Base-by-base conservation (phyloP, 2,113 vertebrate species). In the Aleadryas rufinucha region DNA sequence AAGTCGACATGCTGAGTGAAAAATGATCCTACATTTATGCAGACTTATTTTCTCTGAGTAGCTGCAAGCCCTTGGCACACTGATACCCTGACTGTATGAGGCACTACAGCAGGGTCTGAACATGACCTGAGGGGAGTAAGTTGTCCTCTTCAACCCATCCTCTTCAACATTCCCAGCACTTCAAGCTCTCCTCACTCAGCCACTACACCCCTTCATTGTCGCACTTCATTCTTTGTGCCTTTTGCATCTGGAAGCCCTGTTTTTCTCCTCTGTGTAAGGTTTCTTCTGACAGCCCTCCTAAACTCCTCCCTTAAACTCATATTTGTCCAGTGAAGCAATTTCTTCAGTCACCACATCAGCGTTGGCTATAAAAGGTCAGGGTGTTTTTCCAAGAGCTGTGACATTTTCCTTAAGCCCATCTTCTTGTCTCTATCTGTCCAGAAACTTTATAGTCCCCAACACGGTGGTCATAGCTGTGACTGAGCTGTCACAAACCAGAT, bases 21-120 rank as follows among this genome's bases (percentile, higher is more conserved):
- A 49, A 94, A 96, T 65, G 89, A 96, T 95, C 70, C 56, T 85
- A 69, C 50, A 31, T 90, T 96, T 94, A 76, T n/a, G 35, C 53
- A 69, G 82, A 74, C 44, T 90, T 89, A 35, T 59, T 76, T 89
- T 87, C 63, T 50, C 57, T 64, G 57, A 72, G 70, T 89, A 91
- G 44, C 41, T 89, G 33, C 47, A 87, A 87, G 84, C 65, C 70
- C 66, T 33, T 65, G 41, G 54, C 65, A 87, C 23, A 24, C 12
- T 3, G 50, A 42, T 35, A 69, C 56, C 12, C 39, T 61, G 68
- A 49, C 37, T 47, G 42, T 31, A 47, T 23, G 13, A 77, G 31
- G 68, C 49, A 49, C 39, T 76, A n/a, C 23, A 81, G 31, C 1
- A 0, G 54, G 37, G 8, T 75, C 68, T 86, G 85, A 61, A 74